Evolutionary conservation across 53 echinoderm and acorn worm species (phyloP), one percentile per base, ranked within the genome.

Genomic region (Echinarachnius parma): DNA sequence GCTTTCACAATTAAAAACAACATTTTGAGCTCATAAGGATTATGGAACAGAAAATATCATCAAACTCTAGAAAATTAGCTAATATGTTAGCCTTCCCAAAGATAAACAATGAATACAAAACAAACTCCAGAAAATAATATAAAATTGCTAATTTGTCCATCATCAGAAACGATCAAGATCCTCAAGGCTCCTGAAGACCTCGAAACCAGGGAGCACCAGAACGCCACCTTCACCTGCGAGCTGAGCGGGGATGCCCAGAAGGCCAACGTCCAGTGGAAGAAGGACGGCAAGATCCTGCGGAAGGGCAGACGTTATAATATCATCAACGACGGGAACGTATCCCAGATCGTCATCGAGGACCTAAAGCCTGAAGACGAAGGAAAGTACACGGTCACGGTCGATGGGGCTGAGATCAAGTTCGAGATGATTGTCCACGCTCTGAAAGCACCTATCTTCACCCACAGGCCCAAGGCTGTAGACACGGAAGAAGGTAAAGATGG

Each of bases 401-500:
- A 83, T 45, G 50, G 77, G 11, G 35, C 60, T 0, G 58, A 76
- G 16, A 47, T 59, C n/a, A 66, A 66, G 21, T 62, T 75, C 28
- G 64, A 39, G 2, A 53, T 83, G 7, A 57, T 36, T 19, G 83
- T 83, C 54, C 66, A 77, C 30, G 77, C 77, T 7, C 59, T 85
- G 23, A 80, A 83, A 9, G 86, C 80, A 21, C 83, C 89, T 4
- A 47, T 78, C 81, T 93, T 93, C 36, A 75, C 58, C 16, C 36
- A 78, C 21, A 78, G 78, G 77, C 93, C 93, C 0, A 89, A 86
- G 65, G 76, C 75, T 34, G 67, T 83, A 34, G 89, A 93, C 68
- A 60, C 83, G 3, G 48, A 58, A 16, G 89, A 93, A 90, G 93
- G 93, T 92, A 47, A 39, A n/a, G n/a, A n/a, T n/a, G n/a, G n/a